Evolutionary conservation across 30 jellyfish, hydroid and myxozoan genomes (phyloP).

Genomic region (Catostylus mosaicus): DNA sequence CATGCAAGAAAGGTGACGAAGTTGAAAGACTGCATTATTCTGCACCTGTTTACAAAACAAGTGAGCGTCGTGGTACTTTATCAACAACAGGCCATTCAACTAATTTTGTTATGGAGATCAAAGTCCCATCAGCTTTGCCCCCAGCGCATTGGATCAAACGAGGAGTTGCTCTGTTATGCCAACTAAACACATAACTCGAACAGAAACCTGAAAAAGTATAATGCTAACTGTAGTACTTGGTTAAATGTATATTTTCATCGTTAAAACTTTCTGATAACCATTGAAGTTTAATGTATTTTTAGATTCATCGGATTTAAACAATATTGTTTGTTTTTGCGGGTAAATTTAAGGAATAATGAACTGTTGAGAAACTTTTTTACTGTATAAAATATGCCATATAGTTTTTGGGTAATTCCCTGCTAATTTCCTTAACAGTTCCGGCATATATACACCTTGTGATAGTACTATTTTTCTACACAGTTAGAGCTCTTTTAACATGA

Average conservation of each 20-base stretch:
- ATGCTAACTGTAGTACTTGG: neutral
- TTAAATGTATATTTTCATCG: neutral
- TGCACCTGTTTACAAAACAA: conserved; percentile 92
- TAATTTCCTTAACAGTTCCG: no score
- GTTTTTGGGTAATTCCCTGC: neutral
- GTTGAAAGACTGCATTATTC: conserved; percentile 67
- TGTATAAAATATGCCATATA: neutral
- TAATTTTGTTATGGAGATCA: conserved; percentile 89
- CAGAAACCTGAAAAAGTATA: neutral
- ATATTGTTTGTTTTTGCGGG: no score
- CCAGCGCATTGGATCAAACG: conserved; percentile 90
- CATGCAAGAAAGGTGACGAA: conserved; percentile 90
- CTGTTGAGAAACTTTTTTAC: no score
- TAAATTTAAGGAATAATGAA: no score
- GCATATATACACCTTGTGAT: neutral
- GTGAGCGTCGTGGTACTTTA: conserved; percentile 92
- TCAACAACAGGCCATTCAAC: conserved; percentile 97
- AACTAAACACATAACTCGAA: conserved; percentile 62
- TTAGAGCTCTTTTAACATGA: conserved; percentile 3
- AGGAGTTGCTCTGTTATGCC: conserved; percentile 93
- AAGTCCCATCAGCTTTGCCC: conserved; percentile 76
- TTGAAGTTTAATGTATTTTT: no score
- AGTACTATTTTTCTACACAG: conserved; percentile 35
- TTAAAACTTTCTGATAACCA: neutral
- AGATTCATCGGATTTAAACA: no score